A percentile compares a stretch with the other conserved stretches of the same genome.
Conservation (phyloP, 2,888 invertebrate genomes). For the Trichogramma dendrolimi region DNA sequence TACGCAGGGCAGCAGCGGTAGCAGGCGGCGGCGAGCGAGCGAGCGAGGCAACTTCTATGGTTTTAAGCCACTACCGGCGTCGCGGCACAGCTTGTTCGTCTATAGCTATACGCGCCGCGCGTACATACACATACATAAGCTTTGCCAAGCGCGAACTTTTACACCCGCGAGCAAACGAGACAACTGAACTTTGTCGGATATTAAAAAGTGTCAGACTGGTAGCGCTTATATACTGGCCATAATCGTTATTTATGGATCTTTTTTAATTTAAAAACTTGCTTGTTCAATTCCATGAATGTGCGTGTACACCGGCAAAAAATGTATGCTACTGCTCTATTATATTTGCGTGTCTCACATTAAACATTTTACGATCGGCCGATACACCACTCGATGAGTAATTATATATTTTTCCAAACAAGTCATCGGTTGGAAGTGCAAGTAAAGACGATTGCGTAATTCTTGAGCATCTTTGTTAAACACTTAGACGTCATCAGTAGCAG, state of each 20-base stretch:
- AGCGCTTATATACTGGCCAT: constrained; percentile 10
- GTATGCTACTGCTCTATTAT: not conserved
- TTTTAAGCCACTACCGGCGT: constrained; percentile 21
- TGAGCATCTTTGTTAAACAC: constrained; percentile 26
- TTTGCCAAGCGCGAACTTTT: constrained; percentile 19
- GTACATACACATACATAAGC: no score
- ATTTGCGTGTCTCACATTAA: not conserved
- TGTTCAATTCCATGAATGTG: not conserved
- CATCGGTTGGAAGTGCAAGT: constrained; percentile 3
- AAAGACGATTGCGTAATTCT: constrained; percentile 23
- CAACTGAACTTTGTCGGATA: constrained; percentile 10
- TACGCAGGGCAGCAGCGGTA: constrained; percentile 28
- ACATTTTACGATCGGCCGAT: constrained; percentile 10
- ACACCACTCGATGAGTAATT: constrained; percentile 3
- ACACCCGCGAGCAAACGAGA: constrained; percentile 8
- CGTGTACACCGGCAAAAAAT: not conserved
- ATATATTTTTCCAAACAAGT: not conserved
- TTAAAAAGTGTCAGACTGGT: constrained; percentile 23
- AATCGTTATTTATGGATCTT: constrained; percentile 3
- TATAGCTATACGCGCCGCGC: no score
- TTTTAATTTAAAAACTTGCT: constrained; percentile 19
- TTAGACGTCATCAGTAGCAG: constrained; percentile 19
- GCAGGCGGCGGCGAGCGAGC: constrained; percentile 19
- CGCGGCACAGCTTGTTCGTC: constrained; percentile 1
- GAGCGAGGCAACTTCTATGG: constrained; percentile 17